A percentile compares a stretch with the other conserved stretches of the same genome.
phyloP scores from a whole-genome alignment of 2,888 invertebrate species.

The Clanis bilineata region DNA sequence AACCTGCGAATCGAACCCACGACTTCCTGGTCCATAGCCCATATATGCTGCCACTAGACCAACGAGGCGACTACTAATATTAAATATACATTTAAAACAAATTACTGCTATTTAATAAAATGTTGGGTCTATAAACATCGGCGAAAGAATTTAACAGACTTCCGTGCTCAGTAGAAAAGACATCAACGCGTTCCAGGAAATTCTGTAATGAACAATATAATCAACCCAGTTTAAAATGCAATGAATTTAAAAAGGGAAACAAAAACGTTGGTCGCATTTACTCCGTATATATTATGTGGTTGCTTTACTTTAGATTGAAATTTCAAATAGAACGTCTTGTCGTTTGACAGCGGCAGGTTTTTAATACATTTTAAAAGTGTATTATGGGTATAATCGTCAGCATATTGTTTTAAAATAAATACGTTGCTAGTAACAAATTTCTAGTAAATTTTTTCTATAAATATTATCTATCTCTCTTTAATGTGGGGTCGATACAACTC shows the following conservation, averaged over 20 bases:
- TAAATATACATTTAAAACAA: too few relatives aligned
- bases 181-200: neutral
- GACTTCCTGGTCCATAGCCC: too few relatives aligned
- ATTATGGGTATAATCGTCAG: conserved; percentile 22
- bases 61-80: too few relatives aligned
- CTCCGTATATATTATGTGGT: conserved; percentile 19
- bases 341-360: conserved; percentile 31
- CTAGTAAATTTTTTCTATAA: too few relatives aligned
- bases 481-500: too few relatives aligned
- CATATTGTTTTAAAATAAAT: neutral
- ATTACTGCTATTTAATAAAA: neutral
- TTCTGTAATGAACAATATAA: neutral
- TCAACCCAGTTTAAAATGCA: neutral
- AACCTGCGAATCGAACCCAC: too few relatives aligned
- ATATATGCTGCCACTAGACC: too few relatives aligned
- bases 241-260: conserved; percentile 19
- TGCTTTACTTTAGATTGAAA: conserved; percentile 28
- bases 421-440: too few relatives aligned
- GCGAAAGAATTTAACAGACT: neutral
- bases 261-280: conserved; percentile 18
- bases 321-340: conserved; percentile 29
- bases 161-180: neutral
- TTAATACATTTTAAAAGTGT: conserved; percentile 22
- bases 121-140: neutral
- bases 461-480: too few relatives aligned